Conservation (phyloP, 2,797 vertebrate species). For the Propithecus perrieri region DNA sequence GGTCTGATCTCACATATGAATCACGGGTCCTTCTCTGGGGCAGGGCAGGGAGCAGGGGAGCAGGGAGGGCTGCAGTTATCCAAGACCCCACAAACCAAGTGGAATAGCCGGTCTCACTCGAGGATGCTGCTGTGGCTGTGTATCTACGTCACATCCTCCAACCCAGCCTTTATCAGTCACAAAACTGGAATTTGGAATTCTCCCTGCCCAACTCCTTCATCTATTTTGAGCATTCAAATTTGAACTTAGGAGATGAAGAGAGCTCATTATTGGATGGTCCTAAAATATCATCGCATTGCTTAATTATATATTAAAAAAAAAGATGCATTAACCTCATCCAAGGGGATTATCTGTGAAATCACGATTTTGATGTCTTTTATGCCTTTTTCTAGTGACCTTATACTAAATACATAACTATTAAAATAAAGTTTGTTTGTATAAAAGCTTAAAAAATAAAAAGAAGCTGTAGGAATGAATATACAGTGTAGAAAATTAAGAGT, state of each 20-base stretch:
- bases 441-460: constrained; percentile 11
- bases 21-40: not conserved
- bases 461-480: not conserved
- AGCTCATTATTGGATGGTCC: not conserved
- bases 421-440: not conserved
- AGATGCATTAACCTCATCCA: not conserved
- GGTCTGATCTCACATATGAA: not conserved
- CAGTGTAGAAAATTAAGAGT: not conserved
- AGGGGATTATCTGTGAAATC: not conserved
- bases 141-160: not conserved
- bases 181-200: not conserved
- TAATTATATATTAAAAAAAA: not conserved
- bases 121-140: not conserved
- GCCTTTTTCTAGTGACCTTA: not conserved
- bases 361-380: not conserved
- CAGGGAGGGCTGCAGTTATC: not conserved
- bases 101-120: not conserved
- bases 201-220: not conserved
- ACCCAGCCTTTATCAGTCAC: not conserved
- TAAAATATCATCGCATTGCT: constrained; percentile 6
- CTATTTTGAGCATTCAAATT: not conserved
- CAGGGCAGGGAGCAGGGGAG: fast-evolving
- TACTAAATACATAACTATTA: not conserved
- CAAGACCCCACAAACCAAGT: not conserved
- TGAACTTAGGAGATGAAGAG: constrained; percentile 24